Base-by-base conservation (phyloP, 2,888 invertebrate genomes). In the Caenorhabditis sp. region DNA sequence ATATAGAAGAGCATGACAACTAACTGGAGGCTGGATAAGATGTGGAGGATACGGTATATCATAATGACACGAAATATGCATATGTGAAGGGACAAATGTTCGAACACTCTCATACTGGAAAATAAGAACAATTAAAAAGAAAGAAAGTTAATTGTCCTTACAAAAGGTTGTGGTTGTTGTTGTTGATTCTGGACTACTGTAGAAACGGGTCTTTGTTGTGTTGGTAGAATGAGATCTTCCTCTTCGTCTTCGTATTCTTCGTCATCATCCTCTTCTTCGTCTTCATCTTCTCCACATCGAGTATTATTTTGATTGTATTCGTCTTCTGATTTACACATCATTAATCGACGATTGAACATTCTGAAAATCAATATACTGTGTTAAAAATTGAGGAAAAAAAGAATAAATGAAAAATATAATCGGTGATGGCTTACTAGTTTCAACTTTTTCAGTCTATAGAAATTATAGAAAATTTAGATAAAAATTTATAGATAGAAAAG, bases 21-120 rank as follows among this genome's bases (percentile, higher is more conserved):
- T 31, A 25, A 74, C 69, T 12, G 75, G 75, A n/a, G 75, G 75
- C 59, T 70, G 75, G 20, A 75, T 70, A 23, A 75, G 23, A 62
- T 75, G 70, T 14, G 70, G 75, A 7, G 68, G 63, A 57, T 70
- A 75, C 60, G 75, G 70, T 61, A 75, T 75, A 50, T 75, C 75
- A 59, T 75, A 75, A 56, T 75, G 75, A 21, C 75, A 75, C 1
- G 75, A 75, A n/a, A 75, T 75, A 52, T 75, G 75, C 75, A 75
- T 75, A 50, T 75, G 75, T 0, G 75, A 75, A 1, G 75, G 75
- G n/a, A 70, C 75, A 54, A 75, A 75, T 38, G 75, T 64, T 27
- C 75, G 67, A 62, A 75, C 67, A 53, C 62, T 69, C 31, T 75
- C 75, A 59, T 69, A 67, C 75, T 75, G 64, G 1, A 73, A 69